Evolutionary conservation across 2,797 vertebrate genomes (phyloP), one percentile per base, ranked within the genome.

Genomic region (Takifugu ocellatus): DNA sequence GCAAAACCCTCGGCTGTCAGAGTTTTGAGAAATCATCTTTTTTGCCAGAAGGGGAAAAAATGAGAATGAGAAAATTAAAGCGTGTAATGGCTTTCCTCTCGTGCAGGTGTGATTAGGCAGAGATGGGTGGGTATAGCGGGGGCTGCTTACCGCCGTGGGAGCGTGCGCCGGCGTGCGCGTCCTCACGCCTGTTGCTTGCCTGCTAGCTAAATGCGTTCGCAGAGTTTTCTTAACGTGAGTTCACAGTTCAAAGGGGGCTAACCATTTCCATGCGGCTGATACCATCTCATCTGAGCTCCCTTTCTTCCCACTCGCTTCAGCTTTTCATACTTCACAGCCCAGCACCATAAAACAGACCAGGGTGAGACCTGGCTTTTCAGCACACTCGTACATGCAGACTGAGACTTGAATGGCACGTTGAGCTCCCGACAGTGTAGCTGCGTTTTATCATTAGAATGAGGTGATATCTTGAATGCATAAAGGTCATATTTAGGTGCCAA

Each of bases 1-100:
- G 87, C 88, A 58, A 90, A 91, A 91, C 83, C 81, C 89, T 90
- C 63, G 84, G 79, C 88, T 91, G 90, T 92, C 91, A 90, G 75
- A 82, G 81, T 81, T 86, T 89, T 89, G 83, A 90, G 87, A 90
- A 87, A 85, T 82, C 72, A 59, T 77, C 52, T 64, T 55, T 77
- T 56, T 62, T 72, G 29, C 59, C 63, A 72, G 62, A 59, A 75
- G 68, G 72, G 74, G 66, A 73, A 80, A 83, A 81, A 82, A 77
- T 76, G 77, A 83, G 78, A 78, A 71, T 59, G 64, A 70, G 70
- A 86, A 82, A 86, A 80, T 85, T 71, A 78, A 85, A 83, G 65
- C 56, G 70, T 70, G 72, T 80, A 84, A 84, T 84, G 70, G 67
- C 54, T 82, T 84, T 85, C 75, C 66, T 75, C 77, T 79, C 61